Evolutionary conservation across 2,797 vertebrate genomes (phyloP), one percentile per base, ranked within the genome.

Genomic region (Sibirionetta formosa): DNA sequence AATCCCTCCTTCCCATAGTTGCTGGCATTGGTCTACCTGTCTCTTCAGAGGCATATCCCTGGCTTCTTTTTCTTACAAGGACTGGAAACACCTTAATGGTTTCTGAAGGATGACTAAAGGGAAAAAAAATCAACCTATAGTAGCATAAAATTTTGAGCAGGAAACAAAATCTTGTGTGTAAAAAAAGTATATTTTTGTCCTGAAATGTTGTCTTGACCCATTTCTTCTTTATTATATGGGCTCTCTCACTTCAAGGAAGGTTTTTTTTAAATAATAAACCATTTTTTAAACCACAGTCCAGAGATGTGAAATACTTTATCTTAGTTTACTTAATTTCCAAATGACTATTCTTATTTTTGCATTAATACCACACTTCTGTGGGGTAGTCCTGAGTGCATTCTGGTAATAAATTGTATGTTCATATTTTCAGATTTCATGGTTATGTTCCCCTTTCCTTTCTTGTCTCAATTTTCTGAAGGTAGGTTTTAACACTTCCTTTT

Each of bases 91-190:
- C 1, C 14, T 57, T 61, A 61, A 16, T 24, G 2, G 5, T 36
- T 83, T 73, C 24, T 73, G 38, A 70, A 70, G 9, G 20, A 86
- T 70, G 2, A 29, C 6, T 33, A 70, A 42, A 51, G 3, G 26
- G 4, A 29, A 51, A 68, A 68, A 54, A 61, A 0, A 3, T 2
- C 23, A 65, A 19, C 1, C 0, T 36, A 31, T 24, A 7, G 19
- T 19, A 66, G 14, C 7, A 18, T n/a, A 76, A 82, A 82, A 76
- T 72, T 85, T 53, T 72, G 6, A 50, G 11, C 23, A 77, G 20
- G 82, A 90, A 80, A 63, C 14, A 82, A 82, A 90, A 66, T 65
- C 57, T 33, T 69, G 29, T 65, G 29, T 65, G 2, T 22, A 22
- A 73, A n/a, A 86, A 66, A 4, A 82, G 69, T 73, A 63, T 82